A percentile compares a stretch with the other conserved stretches of the same genome.
These are phyloP conservation scores for Brachynemurus nebulosus DNA, from an alignment of 2,888 invertebrate genomes.

Conservation along the genomic window DNA sequence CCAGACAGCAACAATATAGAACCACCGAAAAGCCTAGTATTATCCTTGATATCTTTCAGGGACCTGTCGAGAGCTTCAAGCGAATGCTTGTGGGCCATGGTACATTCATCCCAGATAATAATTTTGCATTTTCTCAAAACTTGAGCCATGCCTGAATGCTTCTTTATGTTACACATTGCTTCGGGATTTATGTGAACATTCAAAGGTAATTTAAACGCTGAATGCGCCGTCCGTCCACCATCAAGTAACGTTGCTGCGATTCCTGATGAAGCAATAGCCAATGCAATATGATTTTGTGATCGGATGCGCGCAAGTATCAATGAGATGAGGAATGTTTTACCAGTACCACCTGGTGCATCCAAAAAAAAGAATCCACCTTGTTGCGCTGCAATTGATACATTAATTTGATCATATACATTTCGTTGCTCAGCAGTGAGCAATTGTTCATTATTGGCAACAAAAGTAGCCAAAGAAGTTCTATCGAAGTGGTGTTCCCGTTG, in stretches of 20 bases:
- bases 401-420: conserved; percentile 14
- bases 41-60: conserved; percentile 9
- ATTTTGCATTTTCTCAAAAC: conserved; percentile 6
- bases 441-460: conserved; percentile 11
- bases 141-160: conserved; percentile 2
- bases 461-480: conserved; percentile 15
- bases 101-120: conserved; percentile 5
- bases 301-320: conserved; percentile 23
- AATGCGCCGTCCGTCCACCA: no score
- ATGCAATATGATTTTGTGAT: conserved; percentile 21
- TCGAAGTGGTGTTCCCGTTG: conserved; percentile 19
- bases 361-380: conserved; percentile 18
- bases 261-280: conserved; percentile 28
- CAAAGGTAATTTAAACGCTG: conserved; percentile 24
- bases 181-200: conserved; percentile 14
- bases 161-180: neutral
- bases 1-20: conserved; percentile 12
- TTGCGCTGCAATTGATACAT: conserved; percentile 17
- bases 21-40: conserved; percentile 10
- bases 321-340: conserved; percentile 19
- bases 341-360: no score
- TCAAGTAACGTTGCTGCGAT: conserved; percentile 30
- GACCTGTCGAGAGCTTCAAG: conserved; percentile 7
- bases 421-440: conserved; percentile 14
- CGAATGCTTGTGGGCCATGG: conserved; percentile 7